These are phyloP conservation scores for Vireo altiloquus DNA, from an alignment of 2,113 vertebrate genomes.

Conservation along the genomic window DNA sequence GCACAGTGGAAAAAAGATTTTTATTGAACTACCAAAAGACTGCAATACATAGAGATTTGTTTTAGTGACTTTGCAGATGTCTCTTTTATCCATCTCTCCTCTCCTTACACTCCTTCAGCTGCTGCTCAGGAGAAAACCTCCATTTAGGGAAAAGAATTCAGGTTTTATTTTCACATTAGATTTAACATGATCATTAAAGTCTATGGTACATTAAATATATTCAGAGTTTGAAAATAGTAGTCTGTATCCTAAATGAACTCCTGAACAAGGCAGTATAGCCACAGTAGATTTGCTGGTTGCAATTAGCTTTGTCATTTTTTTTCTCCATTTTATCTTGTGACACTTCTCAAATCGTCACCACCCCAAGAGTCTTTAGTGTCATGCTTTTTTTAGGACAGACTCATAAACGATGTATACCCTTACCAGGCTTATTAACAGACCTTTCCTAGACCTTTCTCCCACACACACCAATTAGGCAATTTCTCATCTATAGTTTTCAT, in stretches of 20 bases:
- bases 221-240: conserved; percentile 33
- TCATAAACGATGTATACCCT: neutral
- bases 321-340: neutral
- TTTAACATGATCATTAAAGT: conserved; percentile 36
- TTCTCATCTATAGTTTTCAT: neutral
- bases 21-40: neutral
- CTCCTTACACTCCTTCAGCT: neutral
- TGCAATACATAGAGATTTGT: neutral
- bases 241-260: conserved; percentile 26
- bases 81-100: neutral
- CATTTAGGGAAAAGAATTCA: neutral
- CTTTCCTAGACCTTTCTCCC: neutral
- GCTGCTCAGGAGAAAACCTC: neutral
- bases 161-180: neutral
- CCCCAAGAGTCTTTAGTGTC: neutral
- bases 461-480: neutral
- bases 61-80: neutral
- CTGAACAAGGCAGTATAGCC: neutral
- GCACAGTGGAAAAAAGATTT: neutral
- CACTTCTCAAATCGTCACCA: conserved; percentile 25
- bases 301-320: conserved; percentile 54
- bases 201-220: neutral
- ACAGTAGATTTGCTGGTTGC: neutral
- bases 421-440: neutral
- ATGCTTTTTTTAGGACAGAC: neutral